Percentiles rank a stretch among this genome's conserved stretches.
Evolutionary conservation across 64 coral and sea anemone species (phyloP).

Genomic region (Stylophora pistillata): DNA sequence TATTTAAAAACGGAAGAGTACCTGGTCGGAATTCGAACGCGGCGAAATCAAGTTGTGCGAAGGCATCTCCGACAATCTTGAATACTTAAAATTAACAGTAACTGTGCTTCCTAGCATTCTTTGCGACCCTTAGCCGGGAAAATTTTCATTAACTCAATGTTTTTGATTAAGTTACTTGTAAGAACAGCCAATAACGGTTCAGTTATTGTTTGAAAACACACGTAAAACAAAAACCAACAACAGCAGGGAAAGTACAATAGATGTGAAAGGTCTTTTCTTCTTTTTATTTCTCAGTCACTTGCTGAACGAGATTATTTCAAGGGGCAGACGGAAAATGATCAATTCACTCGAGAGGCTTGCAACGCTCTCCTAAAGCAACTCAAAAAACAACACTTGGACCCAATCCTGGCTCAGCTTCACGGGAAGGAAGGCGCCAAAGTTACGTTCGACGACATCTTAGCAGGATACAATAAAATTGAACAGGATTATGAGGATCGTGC

Average conservation of each 20-base stretch:
- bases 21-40: too few relatives aligned
- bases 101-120: too few relatives aligned
- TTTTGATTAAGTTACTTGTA: too few relatives aligned
- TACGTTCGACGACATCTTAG: constrained; percentile 41
- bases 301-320: neutral
- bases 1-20: too few relatives aligned
- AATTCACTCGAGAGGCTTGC: neutral
- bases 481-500: constrained; percentile 12
- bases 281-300: neutral
- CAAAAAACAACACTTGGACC: neutral
- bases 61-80: too few relatives aligned
- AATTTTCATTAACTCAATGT: too few relatives aligned
- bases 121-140: too few relatives aligned
- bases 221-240: neutral
- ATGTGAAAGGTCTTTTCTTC: neutral
- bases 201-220: neutral
- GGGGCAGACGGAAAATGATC: constrained; percentile 1
- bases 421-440: constrained; percentile 6
- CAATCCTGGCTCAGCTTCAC: neutral
- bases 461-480: constrained; percentile 31
- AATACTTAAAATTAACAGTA: too few relatives aligned
- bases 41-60: too few relatives aligned
- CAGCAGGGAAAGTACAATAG: neutral
- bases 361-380: neutral
- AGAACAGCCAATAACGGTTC: too few relatives aligned